A percentile compares a stretch with the other conserved stretches of the same genome.
Conservation (phyloP, 1,140 invertebrate species). For the Drosophila takahashii region DNA sequence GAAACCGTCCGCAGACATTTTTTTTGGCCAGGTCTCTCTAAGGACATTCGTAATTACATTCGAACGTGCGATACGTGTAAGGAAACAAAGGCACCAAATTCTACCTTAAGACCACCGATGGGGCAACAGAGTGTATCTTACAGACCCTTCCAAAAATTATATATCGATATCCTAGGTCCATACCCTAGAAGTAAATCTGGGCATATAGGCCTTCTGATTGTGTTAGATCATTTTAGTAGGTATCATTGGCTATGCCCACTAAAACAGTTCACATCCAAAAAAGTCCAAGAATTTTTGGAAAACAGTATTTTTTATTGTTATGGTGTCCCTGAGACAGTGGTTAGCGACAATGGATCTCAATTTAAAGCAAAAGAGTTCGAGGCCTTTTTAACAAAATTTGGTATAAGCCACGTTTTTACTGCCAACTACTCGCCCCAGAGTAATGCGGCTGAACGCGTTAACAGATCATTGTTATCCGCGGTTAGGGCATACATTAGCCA, state of each 20-base stretch:
- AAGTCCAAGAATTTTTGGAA: constrained; percentile 11
- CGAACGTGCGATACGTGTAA: constrained; percentile 17
- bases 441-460: not conserved
- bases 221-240: constrained; percentile 15
- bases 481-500: constrained; percentile 10
- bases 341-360: too few species aligned
- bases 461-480: too few species aligned
- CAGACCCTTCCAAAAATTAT: constrained; percentile 16
- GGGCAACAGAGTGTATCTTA: not conserved
- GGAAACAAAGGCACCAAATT: constrained; percentile 29
- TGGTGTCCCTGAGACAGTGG: too few species aligned
- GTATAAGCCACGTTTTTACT: not conserved
- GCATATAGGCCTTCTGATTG: constrained; percentile 1
- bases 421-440: not conserved
- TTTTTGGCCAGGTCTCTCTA: constrained; percentile 23
- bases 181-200: constrained; percentile 22
- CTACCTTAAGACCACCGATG: constrained; percentile 22
- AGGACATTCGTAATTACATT: constrained; percentile 21
- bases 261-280: not conserved
- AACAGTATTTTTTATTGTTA: too few species aligned
- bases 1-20: constrained; percentile 16
- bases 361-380: not conserved
- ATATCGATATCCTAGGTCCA: constrained; percentile 36
- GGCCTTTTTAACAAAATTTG: not conserved
- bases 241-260: not conserved